Evolutionary conservation across 2,113 vertebrate species (phyloP).

Genomic region (Geothlypis trichas): DNA sequence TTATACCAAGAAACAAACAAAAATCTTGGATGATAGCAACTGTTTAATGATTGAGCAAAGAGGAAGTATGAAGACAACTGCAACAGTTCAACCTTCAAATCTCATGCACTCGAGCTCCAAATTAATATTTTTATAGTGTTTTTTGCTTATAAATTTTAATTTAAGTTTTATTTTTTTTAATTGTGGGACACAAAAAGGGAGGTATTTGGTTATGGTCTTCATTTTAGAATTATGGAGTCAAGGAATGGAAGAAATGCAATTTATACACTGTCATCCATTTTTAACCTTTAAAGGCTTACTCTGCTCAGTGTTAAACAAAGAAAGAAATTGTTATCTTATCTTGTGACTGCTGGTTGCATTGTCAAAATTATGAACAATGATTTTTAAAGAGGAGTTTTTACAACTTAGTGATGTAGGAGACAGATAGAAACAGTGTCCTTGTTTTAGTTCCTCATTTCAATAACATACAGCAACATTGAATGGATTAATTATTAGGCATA

Average conservation of each 20-base stretch:
- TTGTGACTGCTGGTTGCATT: not conserved
- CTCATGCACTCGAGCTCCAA: not conserved
- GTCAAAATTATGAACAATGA: not conserved
- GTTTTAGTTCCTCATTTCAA: not conserved
- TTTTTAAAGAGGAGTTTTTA: not conserved
- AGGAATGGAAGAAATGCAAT: not conserved
- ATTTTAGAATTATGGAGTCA: not conserved
- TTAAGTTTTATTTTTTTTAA: not conserved
- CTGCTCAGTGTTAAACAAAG: not conserved
- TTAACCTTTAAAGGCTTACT: not conserved
- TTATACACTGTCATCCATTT: not conserved
- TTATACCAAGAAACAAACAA: not conserved
- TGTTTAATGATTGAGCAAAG: not conserved
- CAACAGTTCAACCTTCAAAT: not conserved
- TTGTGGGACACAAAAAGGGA: not conserved
- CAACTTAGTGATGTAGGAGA: not conserved
- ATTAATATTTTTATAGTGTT: not conserved
- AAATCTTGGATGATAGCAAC: not conserved
- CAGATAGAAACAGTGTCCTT: not conserved
- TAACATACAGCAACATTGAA: not conserved
- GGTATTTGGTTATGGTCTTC: not conserved
- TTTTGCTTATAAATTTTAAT: not conserved
- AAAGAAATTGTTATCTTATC: not conserved
- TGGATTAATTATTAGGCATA: not conserved
- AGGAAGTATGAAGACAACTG: not conserved